A percentile compares a stretch with the other conserved stretches of the same genome.
These are phyloP conservation scores for Hypsibius dujardini DNA, from an alignment of 1,140 invertebrate genomes.

Conservation along the genomic window DNA sequence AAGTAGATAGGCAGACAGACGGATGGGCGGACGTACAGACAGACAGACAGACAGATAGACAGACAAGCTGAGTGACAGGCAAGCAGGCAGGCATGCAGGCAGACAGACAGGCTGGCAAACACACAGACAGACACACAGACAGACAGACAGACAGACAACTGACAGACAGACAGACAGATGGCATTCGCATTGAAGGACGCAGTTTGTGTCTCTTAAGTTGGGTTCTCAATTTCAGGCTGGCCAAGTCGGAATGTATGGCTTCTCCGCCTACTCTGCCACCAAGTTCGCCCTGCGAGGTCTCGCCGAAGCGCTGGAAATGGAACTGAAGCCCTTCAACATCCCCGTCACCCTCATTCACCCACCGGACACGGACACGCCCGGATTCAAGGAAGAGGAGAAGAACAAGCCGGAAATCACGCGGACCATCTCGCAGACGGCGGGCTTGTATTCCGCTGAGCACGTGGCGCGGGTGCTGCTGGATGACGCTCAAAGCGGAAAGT, in stretches of 20 bases:
- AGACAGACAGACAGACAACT: no score
- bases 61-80: no score
- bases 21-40: no score
- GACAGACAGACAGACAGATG: no score
- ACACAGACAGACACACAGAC: no score
- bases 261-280: constrained; percentile 67
- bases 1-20: no score
- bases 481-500: constrained; percentile 61
- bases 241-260: constrained; percentile 74
- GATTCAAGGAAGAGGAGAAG: constrained; percentile 64
- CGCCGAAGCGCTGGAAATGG: constrained; percentile 80
- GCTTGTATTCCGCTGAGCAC: constrained; percentile 51
- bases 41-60: no score
- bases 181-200: no score
- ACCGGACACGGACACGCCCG: constrained; percentile 93
- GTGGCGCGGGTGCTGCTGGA: constrained; percentile 60
- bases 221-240: no score
- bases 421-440: constrained; percentile 60
- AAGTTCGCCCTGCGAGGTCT: constrained; percentile 89
- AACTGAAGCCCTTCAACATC: constrained; percentile 61
- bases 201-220: no score
- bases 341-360: constrained; percentile 69
- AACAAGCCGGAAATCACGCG: constrained; percentile 50
- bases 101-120: no score
- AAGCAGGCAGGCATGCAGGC: no score